phyloP scores from a whole-genome alignment of 2,797 vertebrate genomes.

The Leucoraja ocellata region DNA sequence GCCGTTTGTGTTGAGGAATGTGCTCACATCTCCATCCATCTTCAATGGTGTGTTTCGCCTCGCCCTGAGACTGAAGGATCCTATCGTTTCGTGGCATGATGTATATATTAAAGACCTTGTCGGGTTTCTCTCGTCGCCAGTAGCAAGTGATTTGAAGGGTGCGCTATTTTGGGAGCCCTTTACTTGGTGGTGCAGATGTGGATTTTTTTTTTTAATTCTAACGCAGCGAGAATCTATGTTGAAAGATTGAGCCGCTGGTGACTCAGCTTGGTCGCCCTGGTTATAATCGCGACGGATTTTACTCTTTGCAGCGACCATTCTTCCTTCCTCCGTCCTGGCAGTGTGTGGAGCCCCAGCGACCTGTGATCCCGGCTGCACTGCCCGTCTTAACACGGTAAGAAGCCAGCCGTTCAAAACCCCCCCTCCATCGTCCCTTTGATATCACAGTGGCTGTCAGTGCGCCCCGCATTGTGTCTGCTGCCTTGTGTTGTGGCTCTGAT shows the following conservation, averaged over 20 bases:
- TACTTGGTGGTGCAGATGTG: constrained; percentile 62
- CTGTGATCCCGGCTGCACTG: neutral
- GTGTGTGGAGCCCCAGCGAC: neutral
- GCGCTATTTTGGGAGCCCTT: constrained; percentile 61
- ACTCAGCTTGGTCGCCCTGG: neutral
- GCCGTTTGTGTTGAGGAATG: neutral
- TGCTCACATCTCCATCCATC: neutral
- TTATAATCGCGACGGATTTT: constrained; percentile 18
- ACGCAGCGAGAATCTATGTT: constrained; percentile 57
- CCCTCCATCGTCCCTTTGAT: too few relatives aligned
- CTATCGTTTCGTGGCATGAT: neutral
- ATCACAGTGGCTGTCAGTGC: too few relatives aligned
- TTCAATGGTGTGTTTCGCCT: neutral
- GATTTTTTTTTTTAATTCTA: constrained; percentile 45
- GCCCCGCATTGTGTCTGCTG: too few relatives aligned
- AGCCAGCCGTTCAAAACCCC: neutral
- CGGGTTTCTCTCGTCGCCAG: constrained; percentile 53
- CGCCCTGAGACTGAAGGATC: neutral
- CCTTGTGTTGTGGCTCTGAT: too few relatives aligned
- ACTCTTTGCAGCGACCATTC: neutral
- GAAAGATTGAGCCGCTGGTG: constrained; percentile 42
- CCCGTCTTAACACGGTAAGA: neutral
- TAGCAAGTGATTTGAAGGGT: constrained; percentile 59
- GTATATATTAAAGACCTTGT: constrained; percentile 50
- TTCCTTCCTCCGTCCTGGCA: neutral